Percentiles rank a stretch among this genome's conserved stretches.
Evolutionary conservation across 2,797 vertebrate genomes (phyloP).

Genomic region (Tragopan temminckii): DNA sequence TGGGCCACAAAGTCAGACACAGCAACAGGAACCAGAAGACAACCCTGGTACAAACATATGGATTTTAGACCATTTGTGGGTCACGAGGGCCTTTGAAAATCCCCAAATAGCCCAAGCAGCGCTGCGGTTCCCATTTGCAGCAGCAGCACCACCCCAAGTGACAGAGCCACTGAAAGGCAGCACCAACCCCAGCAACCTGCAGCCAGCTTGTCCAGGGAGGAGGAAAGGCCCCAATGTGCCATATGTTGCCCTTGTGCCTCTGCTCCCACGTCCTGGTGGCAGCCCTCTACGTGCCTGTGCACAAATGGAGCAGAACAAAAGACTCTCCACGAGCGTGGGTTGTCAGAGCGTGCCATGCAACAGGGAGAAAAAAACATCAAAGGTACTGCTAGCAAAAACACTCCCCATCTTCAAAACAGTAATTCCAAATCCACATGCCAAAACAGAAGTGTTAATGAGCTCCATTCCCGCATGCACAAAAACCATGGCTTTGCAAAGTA

Average conservation of each 20-base stretch:
- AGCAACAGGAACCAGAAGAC: background rate
- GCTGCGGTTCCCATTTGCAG: background rate
- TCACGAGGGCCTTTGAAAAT: background rate
- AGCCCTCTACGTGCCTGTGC: too few relatives aligned
- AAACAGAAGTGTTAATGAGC: background rate
- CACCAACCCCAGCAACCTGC: background rate
- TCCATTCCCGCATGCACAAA: background rate
- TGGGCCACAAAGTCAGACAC: background rate
- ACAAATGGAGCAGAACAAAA: background rate
- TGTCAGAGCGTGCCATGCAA: background rate
- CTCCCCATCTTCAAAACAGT: background rate
- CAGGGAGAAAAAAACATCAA: background rate
- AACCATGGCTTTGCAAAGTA: constrained; percentile 16
- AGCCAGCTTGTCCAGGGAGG: background rate
- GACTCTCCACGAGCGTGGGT: background rate
- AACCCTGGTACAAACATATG: background rate
- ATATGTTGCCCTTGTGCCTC: background rate
- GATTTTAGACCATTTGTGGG: background rate
- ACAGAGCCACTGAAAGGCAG: background rate
- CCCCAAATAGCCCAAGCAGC: background rate
- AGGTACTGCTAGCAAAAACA: constrained; percentile 14
- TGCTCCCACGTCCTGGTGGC: too few relatives aligned
- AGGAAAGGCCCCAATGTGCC: background rate
- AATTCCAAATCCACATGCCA: background rate
- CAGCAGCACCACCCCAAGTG: fast-evolving